Conservation (phyloP, 2,888 invertebrate genomes). For the Protophormia terraenovae region DNA sequence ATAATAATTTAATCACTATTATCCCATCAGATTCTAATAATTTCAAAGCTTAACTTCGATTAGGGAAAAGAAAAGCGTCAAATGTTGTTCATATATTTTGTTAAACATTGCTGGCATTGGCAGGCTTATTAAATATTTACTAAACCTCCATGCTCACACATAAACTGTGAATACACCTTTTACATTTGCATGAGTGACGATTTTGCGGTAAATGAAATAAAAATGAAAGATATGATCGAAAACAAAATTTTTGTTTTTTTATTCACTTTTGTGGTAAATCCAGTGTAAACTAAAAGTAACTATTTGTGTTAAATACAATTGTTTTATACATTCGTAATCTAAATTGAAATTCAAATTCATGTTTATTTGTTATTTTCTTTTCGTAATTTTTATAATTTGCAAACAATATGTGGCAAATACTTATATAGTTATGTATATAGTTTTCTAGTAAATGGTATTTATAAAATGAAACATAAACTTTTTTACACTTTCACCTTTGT, state of each 20-base stretch:
- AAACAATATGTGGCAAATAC: background rate
- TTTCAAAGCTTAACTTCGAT: too few species aligned
- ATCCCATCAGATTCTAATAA: too few species aligned
- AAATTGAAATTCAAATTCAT: slow-evolving; percentile 29
- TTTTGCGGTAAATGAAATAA: slow-evolving; percentile 3
- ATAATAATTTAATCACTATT: too few species aligned
- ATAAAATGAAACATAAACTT: background rate
- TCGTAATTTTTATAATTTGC: slow-evolving; percentile 15
- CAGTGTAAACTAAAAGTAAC: slow-evolving; percentile 20
- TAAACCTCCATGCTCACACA: too few species aligned
- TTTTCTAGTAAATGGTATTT: too few species aligned
- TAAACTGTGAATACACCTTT: background rate
- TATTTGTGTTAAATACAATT: slow-evolving; percentile 10
- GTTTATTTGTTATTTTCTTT: background rate
- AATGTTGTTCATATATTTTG: too few species aligned
- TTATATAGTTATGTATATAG: too few species aligned
- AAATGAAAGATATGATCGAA: slow-evolving; percentile 42
- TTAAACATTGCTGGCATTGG: too few species aligned
- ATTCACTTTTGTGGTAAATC: slow-evolving; percentile 27
- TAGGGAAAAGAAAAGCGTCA: too few species aligned
- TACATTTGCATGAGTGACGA: background rate
- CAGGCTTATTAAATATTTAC: too few species aligned
- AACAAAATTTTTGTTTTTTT: background rate
- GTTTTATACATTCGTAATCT: background rate
- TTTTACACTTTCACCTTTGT: slow-evolving; percentile 43